Evolutionary conservation across 2,797 vertebrate species (phyloP).

Genomic region (Nannoperca australis): DNA sequence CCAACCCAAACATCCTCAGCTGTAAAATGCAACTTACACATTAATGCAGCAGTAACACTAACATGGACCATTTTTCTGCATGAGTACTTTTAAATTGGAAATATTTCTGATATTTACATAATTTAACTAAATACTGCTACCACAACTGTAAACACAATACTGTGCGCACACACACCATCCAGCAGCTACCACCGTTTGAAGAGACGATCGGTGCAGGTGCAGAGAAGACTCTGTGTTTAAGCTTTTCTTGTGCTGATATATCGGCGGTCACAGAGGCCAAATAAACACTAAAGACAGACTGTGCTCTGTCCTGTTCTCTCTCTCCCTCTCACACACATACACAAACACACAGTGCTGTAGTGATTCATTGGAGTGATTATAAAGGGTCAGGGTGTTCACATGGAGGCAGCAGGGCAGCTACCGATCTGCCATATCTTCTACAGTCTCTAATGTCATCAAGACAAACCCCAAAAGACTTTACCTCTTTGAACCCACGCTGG

Average conservation of each 20-base stretch:
- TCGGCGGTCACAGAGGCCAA: slow-evolving; percentile 21
- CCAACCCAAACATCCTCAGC: no score
- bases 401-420: no score
- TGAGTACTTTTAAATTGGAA: no score
- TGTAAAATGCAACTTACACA: no score
- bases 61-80: no score
- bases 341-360: neutral
- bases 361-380: slow-evolving; percentile 35
- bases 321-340: neutral
- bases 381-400: neutral
- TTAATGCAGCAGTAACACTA: no score
- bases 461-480: neutral
- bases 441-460: slow-evolving; percentile 3
- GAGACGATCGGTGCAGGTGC: slow-evolving; percentile 1
- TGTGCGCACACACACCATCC: neutral
- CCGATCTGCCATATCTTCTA: neutral
- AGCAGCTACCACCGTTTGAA: slow-evolving; percentile 5
- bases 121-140: no score
- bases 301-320: neutral
- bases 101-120: no score
- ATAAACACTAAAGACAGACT: slow-evolving; percentile 23
- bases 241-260: slow-evolving; percentile 23
- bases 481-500: slow-evolving; percentile 6
- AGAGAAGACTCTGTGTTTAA: neutral
- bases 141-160: neutral